Evolutionary conservation across 2,888 invertebrate genomes (phyloP).

Genomic region (Orthosia cruda): DNA sequence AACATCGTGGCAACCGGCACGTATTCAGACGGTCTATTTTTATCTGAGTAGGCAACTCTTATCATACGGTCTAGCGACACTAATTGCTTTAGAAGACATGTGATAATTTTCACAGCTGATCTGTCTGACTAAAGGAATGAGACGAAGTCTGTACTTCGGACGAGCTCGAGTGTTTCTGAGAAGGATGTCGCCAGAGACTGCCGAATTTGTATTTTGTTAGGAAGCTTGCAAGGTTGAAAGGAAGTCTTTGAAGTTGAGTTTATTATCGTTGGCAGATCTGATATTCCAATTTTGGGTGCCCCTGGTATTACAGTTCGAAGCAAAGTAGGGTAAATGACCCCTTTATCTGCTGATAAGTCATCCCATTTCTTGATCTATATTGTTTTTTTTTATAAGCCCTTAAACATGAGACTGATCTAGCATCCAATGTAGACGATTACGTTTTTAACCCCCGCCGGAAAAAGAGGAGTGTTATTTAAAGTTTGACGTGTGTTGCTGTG

Average conservation of each 20-base stretch:
- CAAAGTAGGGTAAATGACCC: neutral
- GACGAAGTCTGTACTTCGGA: neutral
- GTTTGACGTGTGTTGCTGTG: no score
- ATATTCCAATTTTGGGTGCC: conserved; percentile 12
- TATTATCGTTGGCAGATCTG: conserved; percentile 22
- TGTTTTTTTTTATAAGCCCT: no score
- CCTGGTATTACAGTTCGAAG: neutral
- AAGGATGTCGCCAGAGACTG: neutral
- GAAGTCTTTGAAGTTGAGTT: conserved; percentile 10
- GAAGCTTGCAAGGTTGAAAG: neutral
- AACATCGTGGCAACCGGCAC: conserved; percentile 40
- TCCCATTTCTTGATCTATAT: neutral
- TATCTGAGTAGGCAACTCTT: conserved; percentile 19
- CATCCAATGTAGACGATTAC: neutral
- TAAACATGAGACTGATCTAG: neutral
- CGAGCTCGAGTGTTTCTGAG: neutral
- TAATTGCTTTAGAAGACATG: conserved; percentile 12
- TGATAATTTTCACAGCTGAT: conserved; percentile 22
- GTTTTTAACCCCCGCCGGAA: no score
- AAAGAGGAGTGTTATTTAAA: no score
- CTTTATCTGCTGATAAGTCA: neutral
- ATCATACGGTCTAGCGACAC: conserved; percentile 27
- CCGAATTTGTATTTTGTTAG: neutral
- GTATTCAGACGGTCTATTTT: conserved; percentile 41
- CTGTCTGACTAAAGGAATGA: neutral